Evolutionary conservation across 2,888 invertebrate genomes (phyloP), one percentile per base, ranked within the genome.

Genomic region (Brachyptera risi): DNA sequence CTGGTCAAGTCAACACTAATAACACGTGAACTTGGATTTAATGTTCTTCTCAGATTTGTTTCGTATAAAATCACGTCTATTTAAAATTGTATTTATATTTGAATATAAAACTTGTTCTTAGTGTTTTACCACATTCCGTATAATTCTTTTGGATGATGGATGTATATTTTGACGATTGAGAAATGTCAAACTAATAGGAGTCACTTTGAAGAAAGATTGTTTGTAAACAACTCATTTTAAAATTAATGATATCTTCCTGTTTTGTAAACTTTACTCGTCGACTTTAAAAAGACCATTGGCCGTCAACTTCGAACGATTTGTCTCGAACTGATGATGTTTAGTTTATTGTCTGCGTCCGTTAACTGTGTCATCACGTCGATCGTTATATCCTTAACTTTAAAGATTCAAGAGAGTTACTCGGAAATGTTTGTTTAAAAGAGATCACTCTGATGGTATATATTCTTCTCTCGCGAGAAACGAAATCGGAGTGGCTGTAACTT

Each of bases 341-440:
- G 17, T 54, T 51, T 51, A 51, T 51, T 51, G 50, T 51, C 27
- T 27, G 31, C 50, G 50, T 51, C 50, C 27, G 15, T 27, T 51
- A 15, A n/a, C 24, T 31, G 50, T 50, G 24, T 51, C 50, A 51
- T 51, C 50, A 51, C 27, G 15, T 31, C 4, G 27, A 51, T 26
- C 50, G 19, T 51, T 51, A 27, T 3, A 11, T 42, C 11, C 17
- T 49, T 23, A 49, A 49, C 19, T 51, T 15, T 24, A 7, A 17
- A 27, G 31, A 2, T 31, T 51, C 31, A 27, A 24, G 19, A 23
- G 26, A 21, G 17, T 21, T 19, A 21, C 42, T 42, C 17, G 4
- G 5, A 21, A 42, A 42, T 42, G 42, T 42, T 42, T 42, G 17
- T 42, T 7, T 42, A 13, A 42, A 5, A 13, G n/a, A n/a, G n/a